These are phyloP conservation scores for Canis aureus DNA, from an alignment of 2,113 vertebrate species.

Conservation along the genomic window DNA sequence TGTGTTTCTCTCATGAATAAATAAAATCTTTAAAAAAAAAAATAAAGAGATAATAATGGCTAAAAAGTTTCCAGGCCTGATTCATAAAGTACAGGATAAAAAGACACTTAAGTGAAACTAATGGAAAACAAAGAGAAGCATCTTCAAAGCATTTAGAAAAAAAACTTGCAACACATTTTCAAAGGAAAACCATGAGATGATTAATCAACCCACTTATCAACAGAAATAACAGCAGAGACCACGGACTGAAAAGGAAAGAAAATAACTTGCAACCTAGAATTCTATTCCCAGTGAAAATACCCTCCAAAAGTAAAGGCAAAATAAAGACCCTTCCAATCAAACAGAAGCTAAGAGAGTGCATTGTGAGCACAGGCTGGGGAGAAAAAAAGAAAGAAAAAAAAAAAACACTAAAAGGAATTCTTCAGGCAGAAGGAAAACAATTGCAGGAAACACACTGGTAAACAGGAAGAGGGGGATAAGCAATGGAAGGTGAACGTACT, in stretches of 20 bases:
- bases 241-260: neutral
- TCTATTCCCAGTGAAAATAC: conserved; percentile 24
- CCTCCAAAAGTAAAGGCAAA: conserved; percentile 39
- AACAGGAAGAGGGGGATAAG: neutral
- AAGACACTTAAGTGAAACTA: neutral
- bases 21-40: too few species aligned
- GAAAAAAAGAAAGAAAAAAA: neutral
- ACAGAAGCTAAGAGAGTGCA: neutral
- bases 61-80: neutral
- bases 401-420: neutral
- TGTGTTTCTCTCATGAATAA: too few species aligned
- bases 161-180: neutral
- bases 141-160: neutral
- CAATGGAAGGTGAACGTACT: neutral
- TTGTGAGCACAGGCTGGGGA: neutral
- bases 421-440: neutral
- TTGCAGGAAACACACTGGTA: neutral
- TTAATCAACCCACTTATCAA: neutral
- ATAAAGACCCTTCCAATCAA: conserved; percentile 28
- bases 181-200: neutral
- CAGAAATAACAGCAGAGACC: neutral
- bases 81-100: neutral
- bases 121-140: neutral
- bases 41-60: too few species aligned
- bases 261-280: neutral